A percentile compares a stretch with the other conserved stretches of the same genome.
Evolutionary conservation across 2,797 vertebrate genomes (phyloP).

Genomic region (Oreochromis grahami): DNA sequence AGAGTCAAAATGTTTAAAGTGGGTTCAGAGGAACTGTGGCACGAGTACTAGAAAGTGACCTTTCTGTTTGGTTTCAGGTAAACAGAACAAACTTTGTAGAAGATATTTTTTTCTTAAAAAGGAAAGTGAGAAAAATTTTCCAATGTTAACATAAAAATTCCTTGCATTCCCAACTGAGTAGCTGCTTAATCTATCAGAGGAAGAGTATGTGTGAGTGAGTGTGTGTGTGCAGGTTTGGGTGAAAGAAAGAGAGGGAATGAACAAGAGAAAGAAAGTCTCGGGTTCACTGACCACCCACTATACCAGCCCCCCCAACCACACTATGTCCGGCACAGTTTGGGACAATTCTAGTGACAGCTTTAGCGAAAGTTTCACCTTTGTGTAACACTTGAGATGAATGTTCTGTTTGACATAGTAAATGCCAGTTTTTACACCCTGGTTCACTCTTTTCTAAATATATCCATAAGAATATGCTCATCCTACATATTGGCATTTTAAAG

Average conservation of each 20-base stretch:
- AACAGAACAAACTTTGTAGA: background rate
- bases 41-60: background rate
- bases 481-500: conserved; percentile 57
- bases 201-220: conserved; percentile 10
- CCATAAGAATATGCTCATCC: conserved; percentile 21
- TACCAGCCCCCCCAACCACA: background rate
- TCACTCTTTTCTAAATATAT: conserved; percentile 16
- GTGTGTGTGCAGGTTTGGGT: background rate
- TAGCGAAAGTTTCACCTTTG: background rate
- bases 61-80: conserved; percentile 3
- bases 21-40: background rate
- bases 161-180: conserved; percentile 81
- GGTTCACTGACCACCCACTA: conserved; percentile 52
- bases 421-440: background rate
- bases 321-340: background rate
- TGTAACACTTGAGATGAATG: background rate
- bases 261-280: conserved; percentile 13
- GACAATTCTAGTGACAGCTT: background rate
- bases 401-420: background rate
- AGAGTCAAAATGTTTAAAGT: background rate
- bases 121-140: conserved; percentile 42
- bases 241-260: background rate
- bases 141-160: conserved; percentile 87
- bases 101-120: background rate
- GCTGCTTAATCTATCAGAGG: conserved; percentile 77